Conservation (phyloP, 2,113 vertebrate genomes). For the Haliaeetus leucogaster region DNA sequence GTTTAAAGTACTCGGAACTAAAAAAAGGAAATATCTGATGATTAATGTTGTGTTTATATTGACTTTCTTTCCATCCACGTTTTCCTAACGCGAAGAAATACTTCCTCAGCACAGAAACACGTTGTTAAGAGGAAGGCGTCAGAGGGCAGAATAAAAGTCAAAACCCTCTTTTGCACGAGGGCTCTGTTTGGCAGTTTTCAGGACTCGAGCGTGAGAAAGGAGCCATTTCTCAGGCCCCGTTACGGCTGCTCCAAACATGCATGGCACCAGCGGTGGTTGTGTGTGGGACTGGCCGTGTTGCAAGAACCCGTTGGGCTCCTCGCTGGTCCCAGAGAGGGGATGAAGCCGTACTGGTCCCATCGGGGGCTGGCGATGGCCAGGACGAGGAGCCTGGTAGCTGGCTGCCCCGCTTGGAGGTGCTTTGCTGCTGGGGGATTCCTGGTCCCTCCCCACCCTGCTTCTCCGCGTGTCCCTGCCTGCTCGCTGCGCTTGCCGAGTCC, state of each 20-base stretch:
- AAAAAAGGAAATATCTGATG: neutral
- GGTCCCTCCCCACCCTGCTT: neutral
- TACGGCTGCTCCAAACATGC: rapidly evolving
- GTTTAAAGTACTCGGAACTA: neutral
- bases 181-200: neutral
- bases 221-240: neutral
- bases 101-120: neutral
- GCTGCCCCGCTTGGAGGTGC: rapidly evolving
- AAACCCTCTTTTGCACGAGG: neutral
- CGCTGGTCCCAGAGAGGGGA: neutral
- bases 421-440: neutral
- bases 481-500: rapidly evolving
- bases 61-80: neutral
- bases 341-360: rapidly evolving
- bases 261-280: neutral
- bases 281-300: too few relatives aligned
- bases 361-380: rapidly evolving
- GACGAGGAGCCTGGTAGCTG: neutral
- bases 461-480: neutral
- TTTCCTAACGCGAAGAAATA: neutral
- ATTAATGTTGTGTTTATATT: neutral
- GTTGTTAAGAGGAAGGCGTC: neutral
- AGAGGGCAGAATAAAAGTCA: neutral
- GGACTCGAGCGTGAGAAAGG: rapidly evolving
- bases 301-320: neutral